A percentile compares a stretch with the other conserved stretches of the same genome.
phyloP scores from a whole-genome alignment of 2,797 vertebrate genomes.

The Sebastes matsubarae region DNA sequence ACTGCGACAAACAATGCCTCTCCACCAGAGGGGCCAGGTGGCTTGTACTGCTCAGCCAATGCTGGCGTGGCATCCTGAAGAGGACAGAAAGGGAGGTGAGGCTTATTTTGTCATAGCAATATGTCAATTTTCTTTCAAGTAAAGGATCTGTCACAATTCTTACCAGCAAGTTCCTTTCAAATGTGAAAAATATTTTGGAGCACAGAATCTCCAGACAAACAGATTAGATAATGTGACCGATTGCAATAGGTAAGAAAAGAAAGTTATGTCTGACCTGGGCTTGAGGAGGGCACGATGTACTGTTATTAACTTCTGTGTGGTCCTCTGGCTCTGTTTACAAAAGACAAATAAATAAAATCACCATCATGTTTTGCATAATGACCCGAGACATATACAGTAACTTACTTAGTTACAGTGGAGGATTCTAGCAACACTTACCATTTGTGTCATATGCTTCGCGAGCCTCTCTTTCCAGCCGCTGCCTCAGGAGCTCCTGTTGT shows the following conservation, averaged over 20 bases:
- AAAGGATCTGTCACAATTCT: not conserved
- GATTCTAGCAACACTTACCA: constrained; percentile 74
- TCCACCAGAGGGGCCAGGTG: constrained; percentile 69
- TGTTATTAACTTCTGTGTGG: constrained; percentile 80
- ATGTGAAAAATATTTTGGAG: not conserved
- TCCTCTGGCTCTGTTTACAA: constrained; percentile 76
- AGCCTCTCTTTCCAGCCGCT: constrained; percentile 91
- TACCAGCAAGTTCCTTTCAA: not conserved
- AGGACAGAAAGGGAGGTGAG: constrained; percentile 33
- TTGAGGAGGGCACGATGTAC: constrained; percentile 67
- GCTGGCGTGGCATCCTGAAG: constrained; percentile 73
- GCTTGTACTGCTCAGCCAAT: constrained; percentile 72
- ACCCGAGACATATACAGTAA: not conserved
- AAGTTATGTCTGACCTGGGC: constrained; percentile 72
- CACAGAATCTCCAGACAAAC: not conserved
- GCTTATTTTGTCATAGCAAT: not conserved
- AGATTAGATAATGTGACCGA: not conserved
- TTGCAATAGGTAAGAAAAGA: not conserved
- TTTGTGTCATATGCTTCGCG: constrained; percentile 89
- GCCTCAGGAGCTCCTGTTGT: constrained; percentile 91
- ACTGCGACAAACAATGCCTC: constrained; percentile 58
- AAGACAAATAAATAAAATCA: constrained; percentile 26
- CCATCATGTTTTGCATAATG: not conserved
- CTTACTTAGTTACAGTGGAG: not conserved
- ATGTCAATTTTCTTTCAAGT: not conserved